Conservation (phyloP, 1,140 invertebrate species). For the Nymphalis io region DNA sequence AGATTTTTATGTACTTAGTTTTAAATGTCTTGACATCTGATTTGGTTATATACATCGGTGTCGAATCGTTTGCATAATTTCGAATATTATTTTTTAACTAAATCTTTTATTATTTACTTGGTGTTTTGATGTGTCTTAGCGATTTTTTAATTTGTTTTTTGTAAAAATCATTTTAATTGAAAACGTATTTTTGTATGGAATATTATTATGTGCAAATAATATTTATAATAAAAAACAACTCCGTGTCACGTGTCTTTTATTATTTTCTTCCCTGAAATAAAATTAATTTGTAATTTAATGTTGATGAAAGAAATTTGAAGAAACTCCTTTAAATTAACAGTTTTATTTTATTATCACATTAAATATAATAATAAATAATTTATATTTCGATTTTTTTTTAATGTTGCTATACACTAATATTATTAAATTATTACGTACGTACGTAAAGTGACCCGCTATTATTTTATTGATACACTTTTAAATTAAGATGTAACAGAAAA, state of each 20-base stretch:
- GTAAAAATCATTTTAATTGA: conserved; percentile 72
- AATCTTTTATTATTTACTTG: conserved; percentile 53
- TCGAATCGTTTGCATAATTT: conserved; percentile 50
- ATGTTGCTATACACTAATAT: too few species aligned
- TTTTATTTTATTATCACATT: too few species aligned
- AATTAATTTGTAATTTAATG: too few species aligned
- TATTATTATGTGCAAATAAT: conserved; percentile 78
- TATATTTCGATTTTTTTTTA: too few species aligned
- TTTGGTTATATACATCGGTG: conserved; percentile 43
- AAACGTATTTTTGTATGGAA: conserved; percentile 79
- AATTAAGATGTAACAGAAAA: too few species aligned
- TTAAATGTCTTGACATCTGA: conserved; percentile 67
- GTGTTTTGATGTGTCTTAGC: conserved; percentile 49
- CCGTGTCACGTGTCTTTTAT: conserved; percentile 53
- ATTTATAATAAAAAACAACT: conserved; percentile 77
- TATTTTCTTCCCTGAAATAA: not conserved
- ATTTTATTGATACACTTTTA: too few species aligned
- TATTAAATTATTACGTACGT: too few species aligned
- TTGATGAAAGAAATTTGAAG: too few species aligned
- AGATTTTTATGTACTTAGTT: conserved; percentile 48
- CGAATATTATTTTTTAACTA: conserved; percentile 48
- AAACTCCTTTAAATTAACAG: too few species aligned
- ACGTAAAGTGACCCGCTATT: too few species aligned
- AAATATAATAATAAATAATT: too few species aligned
- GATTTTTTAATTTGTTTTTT: conserved; percentile 75